Percentiles rank a stretch among this genome's conserved stretches.
These are phyloP conservation scores for Epinephelus malabaricus DNA, from an alignment of 2,797 vertebrate species.

Conservation along the genomic window DNA sequence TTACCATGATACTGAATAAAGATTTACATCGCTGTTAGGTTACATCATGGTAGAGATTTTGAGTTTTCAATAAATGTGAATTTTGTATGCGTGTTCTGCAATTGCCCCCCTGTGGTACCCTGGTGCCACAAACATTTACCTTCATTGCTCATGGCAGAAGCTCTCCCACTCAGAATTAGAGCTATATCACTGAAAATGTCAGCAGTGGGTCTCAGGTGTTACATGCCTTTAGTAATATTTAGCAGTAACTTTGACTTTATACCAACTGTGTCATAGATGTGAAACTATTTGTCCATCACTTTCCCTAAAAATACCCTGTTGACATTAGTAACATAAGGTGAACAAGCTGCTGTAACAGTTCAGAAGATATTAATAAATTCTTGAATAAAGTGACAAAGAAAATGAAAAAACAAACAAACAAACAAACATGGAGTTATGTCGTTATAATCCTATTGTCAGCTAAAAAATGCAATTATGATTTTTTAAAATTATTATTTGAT, in stretches of 20 bases:
- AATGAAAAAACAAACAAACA: no score
- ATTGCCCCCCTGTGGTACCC: no score
- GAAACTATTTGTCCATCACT: background rate
- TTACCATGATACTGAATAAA: background rate
- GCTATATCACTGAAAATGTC: background rate
- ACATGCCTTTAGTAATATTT: no score
- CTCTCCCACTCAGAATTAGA: background rate
- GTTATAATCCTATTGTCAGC: no score
- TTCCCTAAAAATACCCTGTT: background rate
- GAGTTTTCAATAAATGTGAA: background rate
- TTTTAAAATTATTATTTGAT: no score
- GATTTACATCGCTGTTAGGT: background rate
- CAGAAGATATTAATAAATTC: no score
- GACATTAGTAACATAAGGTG: conserved; percentile 7
- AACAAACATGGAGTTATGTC: no score
- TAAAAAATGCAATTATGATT: background rate
- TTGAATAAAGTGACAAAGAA: no score
- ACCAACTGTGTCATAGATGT: background rate
- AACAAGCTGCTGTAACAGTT: background rate
- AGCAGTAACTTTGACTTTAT: background rate
- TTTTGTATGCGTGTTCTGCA: background rate
- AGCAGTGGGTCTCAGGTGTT: background rate
- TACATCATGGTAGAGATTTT: background rate
- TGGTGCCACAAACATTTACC: background rate
- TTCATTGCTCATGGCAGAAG: background rate